Conservation (phyloP, 2,113 vertebrate genomes). For the Cyprinus carpio region DNA sequence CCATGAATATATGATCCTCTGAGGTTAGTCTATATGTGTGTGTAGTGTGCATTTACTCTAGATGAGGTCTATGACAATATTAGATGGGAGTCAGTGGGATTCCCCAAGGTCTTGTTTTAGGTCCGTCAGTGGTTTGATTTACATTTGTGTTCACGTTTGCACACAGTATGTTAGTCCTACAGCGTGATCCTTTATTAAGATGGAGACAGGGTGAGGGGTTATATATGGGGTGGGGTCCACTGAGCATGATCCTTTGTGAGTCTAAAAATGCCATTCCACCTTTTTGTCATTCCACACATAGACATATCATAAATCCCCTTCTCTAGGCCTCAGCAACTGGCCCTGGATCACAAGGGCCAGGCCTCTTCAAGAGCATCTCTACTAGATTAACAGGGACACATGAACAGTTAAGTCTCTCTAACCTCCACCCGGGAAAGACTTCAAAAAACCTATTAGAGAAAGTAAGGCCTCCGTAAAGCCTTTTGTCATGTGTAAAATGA, state of each 20-base stretch:
- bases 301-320: slow-evolving; percentile 43
- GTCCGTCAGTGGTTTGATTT: slow-evolving; percentile 2
- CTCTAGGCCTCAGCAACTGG: slow-evolving; percentile 49
- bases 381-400: slow-evolving; percentile 46
- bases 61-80: slow-evolving; percentile 6
- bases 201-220: slow-evolving; percentile 25
- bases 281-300: slow-evolving; percentile 48
- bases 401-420: slow-evolving; percentile 25
- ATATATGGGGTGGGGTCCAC: slow-evolving; percentile 6
- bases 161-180: neutral
- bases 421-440: slow-evolving; percentile 11
- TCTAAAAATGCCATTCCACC: slow-evolving; percentile 44
- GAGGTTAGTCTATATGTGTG: neutral
- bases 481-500: slow-evolving; percentile 13
- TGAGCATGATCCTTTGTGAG: slow-evolving; percentile 32
- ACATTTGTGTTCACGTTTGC: neutral
- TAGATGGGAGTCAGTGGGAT: neutral
- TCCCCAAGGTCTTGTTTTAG: slow-evolving; percentile 37
- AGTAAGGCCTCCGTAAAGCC: slow-evolving; percentile 15
- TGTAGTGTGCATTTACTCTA: neutral
- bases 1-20: neutral
- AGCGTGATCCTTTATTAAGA: slow-evolving; percentile 32
- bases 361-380: slow-evolving; percentile 37
- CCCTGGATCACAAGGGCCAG: slow-evolving; percentile 26
- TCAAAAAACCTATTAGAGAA: slow-evolving; percentile 23